A percentile compares a stretch with the other conserved stretches of the same genome.
These are phyloP conservation scores for Scaptomyza reducta DNA, from an alignment of 2,888 invertebrate species.

Conservation along the genomic window DNA sequence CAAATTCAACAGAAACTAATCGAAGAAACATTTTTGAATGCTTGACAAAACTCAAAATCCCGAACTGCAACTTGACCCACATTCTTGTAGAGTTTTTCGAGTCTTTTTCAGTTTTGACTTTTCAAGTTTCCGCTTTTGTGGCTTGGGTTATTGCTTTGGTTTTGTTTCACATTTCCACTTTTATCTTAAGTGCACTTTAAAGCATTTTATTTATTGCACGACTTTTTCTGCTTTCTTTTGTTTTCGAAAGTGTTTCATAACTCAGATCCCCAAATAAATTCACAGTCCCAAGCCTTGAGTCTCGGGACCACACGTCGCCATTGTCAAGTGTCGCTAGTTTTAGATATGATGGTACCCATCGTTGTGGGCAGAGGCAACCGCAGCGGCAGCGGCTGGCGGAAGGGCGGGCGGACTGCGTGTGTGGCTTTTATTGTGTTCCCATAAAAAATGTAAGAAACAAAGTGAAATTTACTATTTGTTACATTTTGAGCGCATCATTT, in stretches of 20 bases:
- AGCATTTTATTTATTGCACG: slow-evolving; percentile 79
- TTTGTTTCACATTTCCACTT: slow-evolving; percentile 23
- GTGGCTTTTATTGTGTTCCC: slow-evolving; percentile 69
- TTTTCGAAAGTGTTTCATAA: slow-evolving; percentile 59
- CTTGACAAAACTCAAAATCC: slow-evolving; percentile 17
- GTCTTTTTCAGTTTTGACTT: slow-evolving; percentile 28
- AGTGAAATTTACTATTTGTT: slow-evolving; percentile 67
- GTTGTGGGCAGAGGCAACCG: slow-evolving; percentile 34
- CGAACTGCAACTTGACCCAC: slow-evolving; percentile 47
- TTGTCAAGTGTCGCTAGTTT: slow-evolving; percentile 69
- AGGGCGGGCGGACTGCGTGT: slow-evolving; percentile 45
- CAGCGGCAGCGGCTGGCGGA: neutral
- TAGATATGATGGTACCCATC: slow-evolving; percentile 72
- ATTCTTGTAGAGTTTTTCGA: slow-evolving; percentile 20
- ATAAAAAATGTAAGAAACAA: slow-evolving; percentile 61
- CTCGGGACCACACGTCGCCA: slow-evolving; percentile 70
- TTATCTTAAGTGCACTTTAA: slow-evolving; percentile 79
- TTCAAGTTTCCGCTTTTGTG: slow-evolving; percentile 28
- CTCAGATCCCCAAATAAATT: slow-evolving; percentile 32
- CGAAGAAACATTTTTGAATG: slow-evolving; percentile 1
- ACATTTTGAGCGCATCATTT: slow-evolving; percentile 63
- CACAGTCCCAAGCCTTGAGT: slow-evolving; percentile 22
- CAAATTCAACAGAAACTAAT: slow-evolving; percentile 4
- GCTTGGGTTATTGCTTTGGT: slow-evolving; percentile 13
- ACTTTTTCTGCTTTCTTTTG: slow-evolving; percentile 55